A percentile compares a stretch with the other conserved stretches of the same genome.
Evolutionary conservation across 2,888 invertebrate genomes (phyloP).

Genomic region (Cephus sareptanus): DNA sequence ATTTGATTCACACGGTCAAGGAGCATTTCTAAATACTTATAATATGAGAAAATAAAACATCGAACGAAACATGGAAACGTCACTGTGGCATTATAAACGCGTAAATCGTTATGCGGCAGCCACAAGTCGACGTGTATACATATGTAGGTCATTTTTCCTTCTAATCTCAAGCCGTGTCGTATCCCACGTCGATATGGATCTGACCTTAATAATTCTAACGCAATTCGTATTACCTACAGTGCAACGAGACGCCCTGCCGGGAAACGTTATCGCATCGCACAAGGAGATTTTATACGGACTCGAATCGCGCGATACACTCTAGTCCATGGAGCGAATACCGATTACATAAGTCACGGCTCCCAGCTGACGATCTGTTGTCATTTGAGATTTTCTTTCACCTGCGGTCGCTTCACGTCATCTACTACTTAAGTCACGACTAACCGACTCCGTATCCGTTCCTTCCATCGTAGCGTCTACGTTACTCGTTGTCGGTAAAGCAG

Average conservation of each 20-base stretch:
- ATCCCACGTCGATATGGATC: constrained; percentile 48
- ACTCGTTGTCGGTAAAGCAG: background rate
- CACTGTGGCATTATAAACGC: background rate
- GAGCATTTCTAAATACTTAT: background rate
- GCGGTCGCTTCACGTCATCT: background rate
- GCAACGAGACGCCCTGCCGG: background rate
- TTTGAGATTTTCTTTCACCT: background rate
- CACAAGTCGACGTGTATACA: background rate
- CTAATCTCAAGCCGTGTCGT: constrained; percentile 3
- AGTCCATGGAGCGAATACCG: background rate
- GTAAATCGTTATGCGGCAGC: background rate
- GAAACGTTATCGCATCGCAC: background rate
- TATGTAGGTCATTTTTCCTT: constrained; percentile 1
- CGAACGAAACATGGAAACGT: background rate
- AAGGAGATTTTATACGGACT: background rate
- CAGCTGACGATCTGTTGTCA: constrained; percentile 9
- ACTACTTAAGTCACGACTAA: background rate
- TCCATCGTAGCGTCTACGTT: background rate
- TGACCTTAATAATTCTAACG: constrained; percentile 48
- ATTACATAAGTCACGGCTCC: background rate
- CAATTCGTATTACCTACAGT: constrained; percentile 9
- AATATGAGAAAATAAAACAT: background rate
- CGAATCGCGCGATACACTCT: background rate
- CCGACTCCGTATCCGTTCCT: background rate
- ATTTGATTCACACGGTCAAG: background rate